These are phyloP conservation scores for Harlomillsia oculata DNA, from an alignment of 1,140 invertebrate species.

Conservation along the genomic window DNA sequence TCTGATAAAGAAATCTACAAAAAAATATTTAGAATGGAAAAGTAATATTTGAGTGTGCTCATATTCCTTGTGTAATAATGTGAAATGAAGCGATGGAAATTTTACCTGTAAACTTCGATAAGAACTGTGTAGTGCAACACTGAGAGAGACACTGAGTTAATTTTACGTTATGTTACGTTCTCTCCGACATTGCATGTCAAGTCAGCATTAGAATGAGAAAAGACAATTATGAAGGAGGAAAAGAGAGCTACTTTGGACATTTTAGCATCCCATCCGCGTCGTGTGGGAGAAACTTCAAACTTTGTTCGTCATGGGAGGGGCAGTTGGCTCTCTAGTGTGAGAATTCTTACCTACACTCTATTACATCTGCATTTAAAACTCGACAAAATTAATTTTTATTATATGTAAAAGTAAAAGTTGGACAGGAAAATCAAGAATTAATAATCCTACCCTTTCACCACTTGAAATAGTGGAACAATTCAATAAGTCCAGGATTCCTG, in stretches of 20 bases:
- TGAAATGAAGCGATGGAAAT: no score
- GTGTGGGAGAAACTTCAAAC: slow-evolving; percentile 13
- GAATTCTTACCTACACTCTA: neutral
- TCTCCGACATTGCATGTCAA: slow-evolving; percentile 17
- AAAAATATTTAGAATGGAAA: no score
- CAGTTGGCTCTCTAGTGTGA: no score
- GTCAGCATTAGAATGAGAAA: slow-evolving; percentile 18
- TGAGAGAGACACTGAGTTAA: no score
- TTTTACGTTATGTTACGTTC: no score
- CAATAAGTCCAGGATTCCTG: neutral
- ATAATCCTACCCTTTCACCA: neutral
- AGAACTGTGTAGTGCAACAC: no score
- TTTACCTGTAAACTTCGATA: no score
- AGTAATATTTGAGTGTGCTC: no score
- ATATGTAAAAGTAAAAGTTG: no score
- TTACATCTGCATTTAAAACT: neutral
- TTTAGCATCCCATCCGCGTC: slow-evolving; percentile 9
- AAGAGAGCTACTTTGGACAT: slow-evolving; percentile 16
- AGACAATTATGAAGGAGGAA: slow-evolving; percentile 29
- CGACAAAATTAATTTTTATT: neutral
- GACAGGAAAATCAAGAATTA: no score
- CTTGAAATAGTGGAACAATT: neutral
- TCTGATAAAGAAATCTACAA: no score
- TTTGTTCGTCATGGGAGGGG: neutral
- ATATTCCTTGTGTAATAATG: no score